Evolutionary conservation across 2,888 invertebrate species (phyloP).

Genomic region (Tetragonula carbonaria): DNA sequence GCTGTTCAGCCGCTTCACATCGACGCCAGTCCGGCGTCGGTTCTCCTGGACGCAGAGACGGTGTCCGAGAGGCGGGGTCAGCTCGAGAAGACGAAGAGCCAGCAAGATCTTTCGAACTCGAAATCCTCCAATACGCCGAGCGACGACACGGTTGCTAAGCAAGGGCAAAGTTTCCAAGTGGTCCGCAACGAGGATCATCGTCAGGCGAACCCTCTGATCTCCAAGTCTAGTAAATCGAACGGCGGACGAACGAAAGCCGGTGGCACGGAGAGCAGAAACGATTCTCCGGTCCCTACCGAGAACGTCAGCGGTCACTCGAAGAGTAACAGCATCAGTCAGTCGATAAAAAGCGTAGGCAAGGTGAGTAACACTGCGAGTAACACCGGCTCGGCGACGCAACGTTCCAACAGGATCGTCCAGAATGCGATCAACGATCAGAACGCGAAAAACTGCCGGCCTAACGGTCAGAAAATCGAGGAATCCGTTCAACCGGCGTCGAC

Average conservation of each 20-base stretch:
- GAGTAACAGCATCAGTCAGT: slow-evolving; percentile 50
- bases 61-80: slow-evolving; percentile 35
- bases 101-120: slow-evolving; percentile 5
- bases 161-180: background rate
- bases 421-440: slow-evolving; percentile 34
- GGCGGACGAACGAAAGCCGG: slow-evolving; percentile 24
- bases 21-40: slow-evolving; percentile 69
- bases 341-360: slow-evolving; percentile 40
- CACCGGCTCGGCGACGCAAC: slow-evolving; percentile 38
- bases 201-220: slow-evolving; percentile 1
- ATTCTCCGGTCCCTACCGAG: slow-evolving; percentile 48
- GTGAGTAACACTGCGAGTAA: slow-evolving; percentile 23
- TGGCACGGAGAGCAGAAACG: slow-evolving; percentile 41
- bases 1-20: slow-evolving; percentile 81
- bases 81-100: slow-evolving; percentile 28
- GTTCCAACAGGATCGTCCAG: slow-evolving; percentile 41
- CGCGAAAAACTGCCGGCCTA: slow-evolving; percentile 16
- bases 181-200: slow-evolving; percentile 36
- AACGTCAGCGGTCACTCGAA: slow-evolving; percentile 42
- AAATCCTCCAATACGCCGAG: slow-evolving; percentile 51
- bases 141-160: slow-evolving; percentile 37
- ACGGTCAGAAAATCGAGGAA: slow-evolving; percentile 38
- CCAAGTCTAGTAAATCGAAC: slow-evolving; percentile 32
- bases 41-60: slow-evolving; percentile 69
- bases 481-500: background rate